A percentile compares a stretch with the other conserved stretches of the same genome.
These are phyloP conservation scores for Natator depressus DNA, from an alignment of 2,113 vertebrate species.

Conservation along the genomic window DNA sequence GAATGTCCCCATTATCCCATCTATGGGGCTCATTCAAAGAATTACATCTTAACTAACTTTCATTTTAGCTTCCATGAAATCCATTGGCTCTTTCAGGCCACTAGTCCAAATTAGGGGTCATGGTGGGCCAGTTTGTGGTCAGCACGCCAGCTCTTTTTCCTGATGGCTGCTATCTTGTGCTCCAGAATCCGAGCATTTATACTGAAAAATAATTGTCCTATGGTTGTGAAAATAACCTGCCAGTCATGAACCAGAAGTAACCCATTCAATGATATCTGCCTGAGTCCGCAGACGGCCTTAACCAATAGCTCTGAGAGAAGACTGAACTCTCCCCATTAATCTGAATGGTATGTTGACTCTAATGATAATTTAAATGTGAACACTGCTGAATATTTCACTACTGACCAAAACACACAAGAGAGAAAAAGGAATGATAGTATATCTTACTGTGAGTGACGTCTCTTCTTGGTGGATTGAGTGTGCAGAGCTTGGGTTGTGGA, in stretches of 20 bases:
- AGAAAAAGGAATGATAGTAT: slow-evolving; percentile 77
- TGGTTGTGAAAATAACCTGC: slow-evolving; percentile 73
- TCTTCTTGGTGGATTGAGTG: slow-evolving; percentile 72
- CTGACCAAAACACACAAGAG: slow-evolving; percentile 69
- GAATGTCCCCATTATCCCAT: slow-evolving; percentile 43
- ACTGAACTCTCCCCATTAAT: slow-evolving; percentile 74
- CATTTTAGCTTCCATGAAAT: slow-evolving; percentile 77
- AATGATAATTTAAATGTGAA: slow-evolving; percentile 77
- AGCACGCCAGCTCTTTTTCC: slow-evolving; percentile 69
- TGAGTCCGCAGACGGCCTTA: slow-evolving; percentile 76
- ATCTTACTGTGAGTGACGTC: slow-evolving; percentile 77
- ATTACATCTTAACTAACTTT: slow-evolving; percentile 70
- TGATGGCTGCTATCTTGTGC: slow-evolving; percentile 69
- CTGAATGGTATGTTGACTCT: slow-evolving; percentile 78
- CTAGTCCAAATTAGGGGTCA: slow-evolving; percentile 70
- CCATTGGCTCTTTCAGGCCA: slow-evolving; percentile 75
- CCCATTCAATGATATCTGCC: slow-evolving; percentile 74
- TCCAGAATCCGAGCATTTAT: slow-evolving; percentile 73
- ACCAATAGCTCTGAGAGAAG: slow-evolving; percentile 76
- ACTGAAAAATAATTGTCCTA: slow-evolving; percentile 69
- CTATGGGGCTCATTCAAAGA: slow-evolving; percentile 54
- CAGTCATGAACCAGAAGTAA: slow-evolving; percentile 66
- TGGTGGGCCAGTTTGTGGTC: slow-evolving; percentile 70
- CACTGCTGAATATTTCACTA: slow-evolving; percentile 76
- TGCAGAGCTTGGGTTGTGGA: slow-evolving; percentile 68